A percentile compares a stretch with the other conserved stretches of the same genome.
Evolutionary conservation across 1,140 invertebrate species (phyloP).

Genomic region (Carposina sasakii): DNA sequence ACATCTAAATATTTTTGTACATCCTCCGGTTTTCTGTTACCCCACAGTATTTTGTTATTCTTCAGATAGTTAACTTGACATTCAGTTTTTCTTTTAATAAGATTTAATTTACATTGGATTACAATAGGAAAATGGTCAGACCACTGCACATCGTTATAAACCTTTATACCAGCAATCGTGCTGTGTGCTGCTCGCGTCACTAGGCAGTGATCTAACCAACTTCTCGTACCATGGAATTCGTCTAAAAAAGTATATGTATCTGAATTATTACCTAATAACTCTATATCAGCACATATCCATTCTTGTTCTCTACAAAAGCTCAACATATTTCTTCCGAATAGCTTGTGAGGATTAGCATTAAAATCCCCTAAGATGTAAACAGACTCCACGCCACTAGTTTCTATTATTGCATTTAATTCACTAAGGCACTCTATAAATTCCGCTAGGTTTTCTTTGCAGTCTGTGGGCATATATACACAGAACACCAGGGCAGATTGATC

Average conservation of each 20-base stretch:
- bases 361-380: slow-evolving; percentile 6
- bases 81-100: neutral
- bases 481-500: neutral
- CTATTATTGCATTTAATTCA: slow-evolving; percentile 3
- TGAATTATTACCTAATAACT: neutral
- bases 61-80: neutral
- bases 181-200: neutral
- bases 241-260: neutral
- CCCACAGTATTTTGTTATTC: slow-evolving; percentile 10
- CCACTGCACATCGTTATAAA: neutral
- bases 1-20: slow-evolving; percentile 6
- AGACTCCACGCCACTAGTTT: neutral
- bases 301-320: neutral
- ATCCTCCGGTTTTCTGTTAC: slow-evolving; percentile 8
- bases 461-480: slow-evolving; percentile 7
- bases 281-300: slow-evolving; percentile 4
- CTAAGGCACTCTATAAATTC: slow-evolving; percentile 2
- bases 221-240: neutral
- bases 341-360: neutral
- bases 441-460: neutral
- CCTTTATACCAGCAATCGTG: neutral
- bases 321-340: slow-evolving; percentile 1
- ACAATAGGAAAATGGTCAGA: neutral
- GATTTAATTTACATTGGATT: neutral
- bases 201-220: neutral